A percentile compares a stretch with the other conserved stretches of the same genome.
Evolutionary conservation across 2,113 vertebrate species (phyloP).

Genomic region (Actenoides lindsayi): DNA sequence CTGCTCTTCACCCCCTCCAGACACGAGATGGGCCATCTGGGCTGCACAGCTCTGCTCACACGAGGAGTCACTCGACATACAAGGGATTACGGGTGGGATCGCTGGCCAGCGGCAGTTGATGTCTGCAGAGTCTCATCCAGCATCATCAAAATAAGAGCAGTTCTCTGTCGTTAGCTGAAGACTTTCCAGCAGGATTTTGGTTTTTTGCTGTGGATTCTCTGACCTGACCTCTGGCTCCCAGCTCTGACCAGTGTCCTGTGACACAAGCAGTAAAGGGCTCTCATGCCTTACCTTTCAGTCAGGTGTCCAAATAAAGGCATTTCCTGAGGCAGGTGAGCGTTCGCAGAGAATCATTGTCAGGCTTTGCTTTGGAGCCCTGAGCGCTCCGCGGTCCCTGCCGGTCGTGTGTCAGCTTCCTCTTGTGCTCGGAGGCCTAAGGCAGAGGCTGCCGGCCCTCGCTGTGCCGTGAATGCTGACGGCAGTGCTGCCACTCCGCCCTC

Average conservation of each 20-base stretch:
- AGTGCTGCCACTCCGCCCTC: background rate
- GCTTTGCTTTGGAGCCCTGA: background rate
- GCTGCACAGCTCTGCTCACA: background rate
- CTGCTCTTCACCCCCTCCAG: background rate
- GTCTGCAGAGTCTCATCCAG: background rate
- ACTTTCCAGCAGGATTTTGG: background rate
- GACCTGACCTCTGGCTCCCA: background rate
- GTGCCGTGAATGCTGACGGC: accelerated
- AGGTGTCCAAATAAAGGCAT: background rate
- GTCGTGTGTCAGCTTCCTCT: background rate
- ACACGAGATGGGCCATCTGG: background rate
- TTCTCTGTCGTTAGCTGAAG: background rate
- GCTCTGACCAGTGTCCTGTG: background rate
- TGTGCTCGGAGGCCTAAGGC: background rate
- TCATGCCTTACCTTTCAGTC: background rate
- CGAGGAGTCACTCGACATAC: background rate
- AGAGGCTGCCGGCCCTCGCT: background rate
- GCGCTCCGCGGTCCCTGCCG: accelerated
- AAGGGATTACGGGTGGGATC: background rate
- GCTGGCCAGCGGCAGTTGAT: background rate
- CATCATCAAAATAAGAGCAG: background rate
- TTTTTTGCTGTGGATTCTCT: background rate
- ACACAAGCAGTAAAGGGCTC: background rate
- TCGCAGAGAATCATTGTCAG: background rate
- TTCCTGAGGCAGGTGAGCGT: background rate